Conservation (phyloP, 1,140 invertebrate genomes). For the Lordiphosa mommai region DNA sequence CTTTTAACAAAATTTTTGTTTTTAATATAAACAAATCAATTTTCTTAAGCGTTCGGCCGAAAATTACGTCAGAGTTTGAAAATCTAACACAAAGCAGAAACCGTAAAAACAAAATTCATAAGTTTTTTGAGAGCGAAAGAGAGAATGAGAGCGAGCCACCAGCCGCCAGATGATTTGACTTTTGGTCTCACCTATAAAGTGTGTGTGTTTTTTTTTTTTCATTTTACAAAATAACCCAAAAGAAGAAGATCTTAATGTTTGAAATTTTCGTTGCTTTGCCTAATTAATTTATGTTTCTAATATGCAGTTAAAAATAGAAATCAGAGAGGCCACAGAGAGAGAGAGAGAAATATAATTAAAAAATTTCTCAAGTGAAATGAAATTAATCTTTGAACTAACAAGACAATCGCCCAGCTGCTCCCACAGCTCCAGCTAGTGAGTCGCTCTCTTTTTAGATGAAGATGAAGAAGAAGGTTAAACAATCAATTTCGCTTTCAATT, state of each 20-base stretch:
- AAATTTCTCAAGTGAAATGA: conserved; percentile 37
- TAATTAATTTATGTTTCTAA: conserved; percentile 29
- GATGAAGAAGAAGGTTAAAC: conserved; percentile 52
- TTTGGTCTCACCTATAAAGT: neutral
- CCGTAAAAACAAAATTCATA: conserved; percentile 39
- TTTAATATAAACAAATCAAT: conserved; percentile 36
- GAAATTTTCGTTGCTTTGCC: conserved; percentile 16
- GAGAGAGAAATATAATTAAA: conserved; percentile 29
- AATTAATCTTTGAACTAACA: conserved; percentile 74
- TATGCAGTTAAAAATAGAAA: conserved; percentile 16
- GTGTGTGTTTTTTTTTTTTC: neutral
- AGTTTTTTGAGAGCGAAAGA: conserved; percentile 13
- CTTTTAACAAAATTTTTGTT: conserved; percentile 10
- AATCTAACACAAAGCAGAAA: conserved; percentile 31
- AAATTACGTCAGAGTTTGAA: conserved; percentile 65
- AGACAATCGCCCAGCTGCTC: too few relatives aligned
- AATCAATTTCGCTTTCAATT: conserved; percentile 71
- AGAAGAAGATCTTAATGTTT: neutral
- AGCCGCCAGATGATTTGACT: too few relatives aligned
- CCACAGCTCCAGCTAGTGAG: conserved; percentile 8
- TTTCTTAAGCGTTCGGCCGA: conserved; percentile 25
- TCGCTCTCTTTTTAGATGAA: neutral
- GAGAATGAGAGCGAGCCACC: neutral
- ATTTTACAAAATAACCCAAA: conserved; percentile 24
- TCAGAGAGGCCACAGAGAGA: neutral